Evolutionary conservation across 2,113 vertebrate genomes (phyloP), one percentile per base, ranked within the genome.

Genomic region (Raja brachyura): DNA sequence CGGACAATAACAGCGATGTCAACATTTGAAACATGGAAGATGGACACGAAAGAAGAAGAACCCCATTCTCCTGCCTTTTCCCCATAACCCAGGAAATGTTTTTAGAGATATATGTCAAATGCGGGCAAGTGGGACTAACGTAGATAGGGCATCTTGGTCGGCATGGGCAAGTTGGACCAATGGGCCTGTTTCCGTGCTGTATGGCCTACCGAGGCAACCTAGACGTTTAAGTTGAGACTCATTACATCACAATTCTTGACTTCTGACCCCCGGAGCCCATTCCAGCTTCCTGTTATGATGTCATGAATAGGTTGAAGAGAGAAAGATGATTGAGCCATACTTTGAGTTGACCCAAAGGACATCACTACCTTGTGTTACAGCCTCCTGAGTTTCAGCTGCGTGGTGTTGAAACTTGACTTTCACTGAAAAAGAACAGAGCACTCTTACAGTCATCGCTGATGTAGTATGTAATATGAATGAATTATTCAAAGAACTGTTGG

Each of bases 301-400:
- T 90, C 90, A 92, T 54, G 88, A 92, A 92, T 92, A 22, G 31
- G 68, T 31, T 22, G 68, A 92, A 92, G 61, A 20, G 61, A 20
- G 66, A 48, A 90, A 48, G 7, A 73, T 92, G 4, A 73, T 48
- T 92, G 18, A 70, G 68, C 66, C 20, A 92, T 68, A 22, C 73
- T 28, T 39, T 73, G 68, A 74, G 10, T 11, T 73, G 68, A 14
- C 70, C 56, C 33, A 66, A 48, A 92, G 20, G 39, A 54, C 33
- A 11, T 9, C 20, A 20, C 33, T 22, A 73, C 25, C 63, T 31
- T 39, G 70, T 28, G 11, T 73, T 54, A 74, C 11, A 39, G 39
- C 68, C 25, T 73, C 88, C 61, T 73, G 66, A 70, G 16, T 16
- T 18, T 73, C 68, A 22, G 33, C 33, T 73, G 22, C 90, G 73